Percentiles rank a stretch among this genome's conserved stretches.
Evolutionary conservation across 2,888 invertebrate genomes (phyloP).

Genomic region (Xanthia icteritia): DNA sequence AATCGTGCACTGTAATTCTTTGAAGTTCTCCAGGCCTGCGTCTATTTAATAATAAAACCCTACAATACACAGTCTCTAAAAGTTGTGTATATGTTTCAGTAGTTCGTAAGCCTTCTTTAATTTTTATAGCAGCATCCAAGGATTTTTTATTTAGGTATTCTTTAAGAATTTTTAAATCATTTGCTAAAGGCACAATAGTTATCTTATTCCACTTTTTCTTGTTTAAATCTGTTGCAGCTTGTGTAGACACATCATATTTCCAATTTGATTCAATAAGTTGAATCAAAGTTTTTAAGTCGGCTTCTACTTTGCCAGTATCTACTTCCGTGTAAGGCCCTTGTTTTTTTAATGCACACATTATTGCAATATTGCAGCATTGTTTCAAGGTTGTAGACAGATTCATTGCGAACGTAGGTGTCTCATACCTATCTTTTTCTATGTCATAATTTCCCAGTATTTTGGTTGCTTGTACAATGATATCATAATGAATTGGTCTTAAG

Average conservation of each 20-base stretch:
- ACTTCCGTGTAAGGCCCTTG: constrained; percentile 32
- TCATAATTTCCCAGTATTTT: too few relatives aligned
- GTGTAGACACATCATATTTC: constrained; percentile 62
- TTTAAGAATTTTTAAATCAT: constrained; percentile 59
- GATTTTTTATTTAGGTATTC: constrained; percentile 46
- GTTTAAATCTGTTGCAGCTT: constrained; percentile 66
- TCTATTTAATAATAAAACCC: too few relatives aligned
- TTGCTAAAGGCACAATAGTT: constrained; percentile 63
- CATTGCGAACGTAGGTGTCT: too few relatives aligned
- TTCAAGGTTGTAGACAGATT: too few relatives aligned
- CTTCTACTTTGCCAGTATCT: constrained; percentile 59
- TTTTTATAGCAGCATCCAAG: constrained; percentile 51
- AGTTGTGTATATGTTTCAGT: too few relatives aligned
- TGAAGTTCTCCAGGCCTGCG: too few relatives aligned
- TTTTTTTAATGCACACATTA: too few relatives aligned
- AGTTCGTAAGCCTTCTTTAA: constrained; percentile 42
- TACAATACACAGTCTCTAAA: too few relatives aligned
- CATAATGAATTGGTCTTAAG: constrained; percentile 59
- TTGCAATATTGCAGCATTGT: too few relatives aligned
- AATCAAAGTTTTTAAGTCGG: constrained; percentile 59
- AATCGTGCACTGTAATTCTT: too few relatives aligned
- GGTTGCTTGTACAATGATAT: constrained; percentile 48
- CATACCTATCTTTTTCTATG: too few relatives aligned
- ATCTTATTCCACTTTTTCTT: constrained; percentile 25
- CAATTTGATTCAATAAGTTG: constrained; percentile 49